phyloP scores from a whole-genome alignment of 37 sponge, comb jelly and placozoan species.

The Halisarca cf. caerulea region DNA sequence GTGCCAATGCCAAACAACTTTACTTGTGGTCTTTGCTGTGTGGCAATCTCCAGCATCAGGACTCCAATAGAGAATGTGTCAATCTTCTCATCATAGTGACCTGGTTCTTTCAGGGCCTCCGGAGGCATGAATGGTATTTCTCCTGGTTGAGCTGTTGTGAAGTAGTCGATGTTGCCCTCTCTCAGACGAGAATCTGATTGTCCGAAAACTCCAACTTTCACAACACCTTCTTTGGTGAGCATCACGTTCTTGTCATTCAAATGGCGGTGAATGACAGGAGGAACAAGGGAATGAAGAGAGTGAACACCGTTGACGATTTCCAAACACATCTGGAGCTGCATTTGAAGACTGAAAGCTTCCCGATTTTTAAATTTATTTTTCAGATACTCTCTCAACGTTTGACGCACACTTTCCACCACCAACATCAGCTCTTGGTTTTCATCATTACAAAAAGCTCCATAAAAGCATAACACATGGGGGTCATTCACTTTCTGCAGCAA shows the following conservation, averaged over 20 bases:
- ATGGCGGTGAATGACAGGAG: background rate
- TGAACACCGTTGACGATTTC: background rate
- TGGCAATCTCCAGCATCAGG: background rate
- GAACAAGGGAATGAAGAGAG: background rate
- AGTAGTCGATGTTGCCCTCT: background rate
- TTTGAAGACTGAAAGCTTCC: background rate
- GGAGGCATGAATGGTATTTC: background rate
- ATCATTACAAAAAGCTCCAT: background rate
- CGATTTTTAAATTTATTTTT: too few relatives aligned
- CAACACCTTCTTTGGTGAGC: background rate
- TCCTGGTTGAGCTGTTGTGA: background rate
- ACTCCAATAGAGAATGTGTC: background rate
- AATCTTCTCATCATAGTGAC: background rate
- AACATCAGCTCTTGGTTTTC: background rate
- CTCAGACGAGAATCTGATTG: background rate
- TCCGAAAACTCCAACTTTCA: background rate
- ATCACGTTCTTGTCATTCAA: slow-evolving; percentile 9
- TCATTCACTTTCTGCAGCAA: background rate
- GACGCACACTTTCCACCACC: background rate
- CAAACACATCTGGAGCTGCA: background rate
- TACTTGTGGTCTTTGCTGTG: background rate
- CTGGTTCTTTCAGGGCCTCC: background rate
- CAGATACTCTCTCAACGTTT: background rate
- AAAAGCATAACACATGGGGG: background rate
- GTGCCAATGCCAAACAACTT: background rate